Evolutionary conservation across 1,140 invertebrate species (phyloP), one percentile per base, ranked within the genome.

Genomic region (Tribolium castaneum): DNA sequence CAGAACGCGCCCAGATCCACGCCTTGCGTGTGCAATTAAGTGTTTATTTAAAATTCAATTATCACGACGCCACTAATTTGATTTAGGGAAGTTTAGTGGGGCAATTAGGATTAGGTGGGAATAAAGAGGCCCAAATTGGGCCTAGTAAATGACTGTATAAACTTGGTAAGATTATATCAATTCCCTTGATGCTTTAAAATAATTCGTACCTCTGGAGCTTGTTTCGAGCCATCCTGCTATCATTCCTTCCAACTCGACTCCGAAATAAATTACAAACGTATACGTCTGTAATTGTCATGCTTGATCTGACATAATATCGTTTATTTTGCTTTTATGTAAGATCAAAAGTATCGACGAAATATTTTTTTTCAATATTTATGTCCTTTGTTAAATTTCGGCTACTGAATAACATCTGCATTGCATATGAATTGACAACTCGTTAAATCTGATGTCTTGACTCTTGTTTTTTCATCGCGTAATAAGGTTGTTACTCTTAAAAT

Each of bases 361-460:
- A 39, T 66, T 66, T 66, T 52, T 39, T 66, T 66, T 66, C 25
- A 35, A 66, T 66, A 35, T 66, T 66, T 66, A 66, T 66, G 59
- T 66, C 59, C 59, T 66, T 66, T 66, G 59, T 66, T 66, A 66
- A 66, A 66, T 66, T 66, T 66, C 59, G 59, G 59, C 59, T 66
- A 66, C 59, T 66, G 59, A 66, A 66, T 66, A 66, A 66, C 59
- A 66, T 66, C 59, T 66, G 59, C 59, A 66, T 66, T 35, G 59
- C 30, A 66, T 35, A 35, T 66, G 30, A 66, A 66, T 66, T 66
- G 59, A 66, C 59, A 35, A 66, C 59, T 66, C 59, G 59, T 59
- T 59, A 59, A 59, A 59, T 25, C 54, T 59, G 54, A 59, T 59
- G 54, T 66, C 59, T 66, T 35, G 59, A 35, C 25, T 66, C 59